These are phyloP conservation scores for Ceyx cyanopectus DNA, from an alignment of 2,113 vertebrate species.

Conservation along the genomic window DNA sequence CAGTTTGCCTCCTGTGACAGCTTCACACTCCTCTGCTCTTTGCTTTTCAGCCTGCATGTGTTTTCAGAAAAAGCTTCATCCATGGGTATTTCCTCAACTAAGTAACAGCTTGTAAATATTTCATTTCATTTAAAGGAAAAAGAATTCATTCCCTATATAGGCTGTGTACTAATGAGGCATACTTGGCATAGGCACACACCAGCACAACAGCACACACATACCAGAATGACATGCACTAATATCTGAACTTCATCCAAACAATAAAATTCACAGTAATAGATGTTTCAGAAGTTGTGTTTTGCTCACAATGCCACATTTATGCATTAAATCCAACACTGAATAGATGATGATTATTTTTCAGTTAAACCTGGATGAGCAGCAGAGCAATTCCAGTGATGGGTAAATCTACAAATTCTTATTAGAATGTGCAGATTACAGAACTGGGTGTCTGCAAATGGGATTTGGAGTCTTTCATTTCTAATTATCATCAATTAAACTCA, in stretches of 20 bases:
- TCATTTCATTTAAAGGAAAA: slow-evolving; percentile 14
- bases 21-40: neutral
- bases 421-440: neutral
- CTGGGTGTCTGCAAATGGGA: neutral
- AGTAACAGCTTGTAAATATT: slow-evolving; percentile 47
- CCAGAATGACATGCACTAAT: neutral
- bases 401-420: neutral
- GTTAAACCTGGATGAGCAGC: neutral
- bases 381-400: neutral
- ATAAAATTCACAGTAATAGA: neutral
- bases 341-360: slow-evolving; percentile 39
- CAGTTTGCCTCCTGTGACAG: neutral
- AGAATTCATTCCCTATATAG: neutral
- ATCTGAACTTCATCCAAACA: slow-evolving; percentile 1
- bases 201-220: neutral
- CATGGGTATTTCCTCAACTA: slow-evolving; percentile 11
- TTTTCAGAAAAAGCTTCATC: slow-evolving; percentile 28
- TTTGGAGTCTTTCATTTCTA: neutral
- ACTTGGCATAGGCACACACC: neutral
- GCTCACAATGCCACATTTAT: neutral
- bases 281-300: neutral
- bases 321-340: slow-evolving; percentile 13
- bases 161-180: neutral
- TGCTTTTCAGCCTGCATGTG: neutral
- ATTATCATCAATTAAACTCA: neutral